Percentiles rank a stretch among this genome's conserved stretches.
phyloP scores from a whole-genome alignment of 2,113 vertebrate genomes.

The Laticauda colubrina region DNA sequence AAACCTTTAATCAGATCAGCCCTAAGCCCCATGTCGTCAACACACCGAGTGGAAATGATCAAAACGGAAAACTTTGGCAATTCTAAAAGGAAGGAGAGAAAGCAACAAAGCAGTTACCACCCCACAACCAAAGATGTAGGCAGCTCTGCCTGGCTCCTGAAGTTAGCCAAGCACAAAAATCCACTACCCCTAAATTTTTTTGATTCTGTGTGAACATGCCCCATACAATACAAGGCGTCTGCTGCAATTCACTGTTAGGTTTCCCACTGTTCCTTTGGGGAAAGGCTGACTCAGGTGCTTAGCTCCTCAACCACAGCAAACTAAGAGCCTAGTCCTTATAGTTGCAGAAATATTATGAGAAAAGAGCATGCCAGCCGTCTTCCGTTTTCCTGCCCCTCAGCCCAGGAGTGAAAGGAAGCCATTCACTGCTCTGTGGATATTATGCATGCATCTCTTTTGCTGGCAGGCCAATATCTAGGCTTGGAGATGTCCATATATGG shows the following conservation, averaged over 20 bases:
- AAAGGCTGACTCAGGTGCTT: background rate
- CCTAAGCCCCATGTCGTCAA: constrained; percentile 8
- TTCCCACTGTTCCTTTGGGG: background rate
- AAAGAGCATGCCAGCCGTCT: background rate
- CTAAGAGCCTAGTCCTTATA: background rate
- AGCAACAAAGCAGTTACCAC: constrained; percentile 14
- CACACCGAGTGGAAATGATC: background rate
- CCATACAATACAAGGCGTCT: background rate
- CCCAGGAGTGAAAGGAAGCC: background rate
- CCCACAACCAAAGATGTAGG: too few species aligned
- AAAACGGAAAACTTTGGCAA: constrained; percentile 15
- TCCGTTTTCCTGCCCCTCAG: background rate
- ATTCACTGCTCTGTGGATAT: background rate
- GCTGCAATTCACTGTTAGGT: fast-evolving
- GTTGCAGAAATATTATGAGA: background rate
- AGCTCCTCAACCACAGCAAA: background rate
- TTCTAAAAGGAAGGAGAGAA: constrained; percentile 14
- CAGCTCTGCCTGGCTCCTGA: background rate
- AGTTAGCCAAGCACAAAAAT: background rate
- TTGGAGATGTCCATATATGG: background rate
- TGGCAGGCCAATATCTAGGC: background rate
- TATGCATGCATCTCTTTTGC: background rate
- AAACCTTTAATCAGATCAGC: background rate
- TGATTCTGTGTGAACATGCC: background rate
- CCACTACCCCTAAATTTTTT: background rate